Conservation (phyloP, 2,888 invertebrate genomes). For the Pristionchus maxplancki region DNA sequence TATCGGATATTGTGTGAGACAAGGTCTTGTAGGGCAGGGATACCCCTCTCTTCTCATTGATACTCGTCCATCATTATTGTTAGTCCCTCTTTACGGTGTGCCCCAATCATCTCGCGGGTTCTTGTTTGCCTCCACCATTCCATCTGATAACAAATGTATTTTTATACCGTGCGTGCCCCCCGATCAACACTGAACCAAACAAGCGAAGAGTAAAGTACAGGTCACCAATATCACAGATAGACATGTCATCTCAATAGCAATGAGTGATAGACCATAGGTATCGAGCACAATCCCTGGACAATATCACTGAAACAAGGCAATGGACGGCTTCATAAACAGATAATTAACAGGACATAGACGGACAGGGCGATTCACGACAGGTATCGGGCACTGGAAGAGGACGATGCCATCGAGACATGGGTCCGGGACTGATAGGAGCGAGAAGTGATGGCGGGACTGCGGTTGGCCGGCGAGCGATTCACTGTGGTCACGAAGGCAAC, state of each 20-base stretch:
- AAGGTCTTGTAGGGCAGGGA: too few species aligned
- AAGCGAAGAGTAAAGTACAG: background rate
- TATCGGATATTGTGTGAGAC: too few species aligned
- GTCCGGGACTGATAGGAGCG: background rate
- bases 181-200: background rate
- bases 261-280: background rate
- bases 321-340: background rate
- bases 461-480: background rate
- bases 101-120: background rate
- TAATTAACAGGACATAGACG: background rate
- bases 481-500: background rate
- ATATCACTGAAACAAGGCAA: background rate
- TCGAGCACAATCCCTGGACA: background rate
- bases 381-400: background rate
- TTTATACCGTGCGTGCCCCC: background rate
- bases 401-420: background rate
- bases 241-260: background rate
- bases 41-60: too few species aligned
- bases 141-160: slow-evolving; percentile 4
- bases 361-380: background rate
- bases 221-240: background rate
- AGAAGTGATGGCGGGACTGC: background rate
- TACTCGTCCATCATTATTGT: background rate
- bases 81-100: background rate
- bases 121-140: background rate